Evolutionary conservation across 2,113 vertebrate species (phyloP).

Genomic region (Mola mola): DNA sequence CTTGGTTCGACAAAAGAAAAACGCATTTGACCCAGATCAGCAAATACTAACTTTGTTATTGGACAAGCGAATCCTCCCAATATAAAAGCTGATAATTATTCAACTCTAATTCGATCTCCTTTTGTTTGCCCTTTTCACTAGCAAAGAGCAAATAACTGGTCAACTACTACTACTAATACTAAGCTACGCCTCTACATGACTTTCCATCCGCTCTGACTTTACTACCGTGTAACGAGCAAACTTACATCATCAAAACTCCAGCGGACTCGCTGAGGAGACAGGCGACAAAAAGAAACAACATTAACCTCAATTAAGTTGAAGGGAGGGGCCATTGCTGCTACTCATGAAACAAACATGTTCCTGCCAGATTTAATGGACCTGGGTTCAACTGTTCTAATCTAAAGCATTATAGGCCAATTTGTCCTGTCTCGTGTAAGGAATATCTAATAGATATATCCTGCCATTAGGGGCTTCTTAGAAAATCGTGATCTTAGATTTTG

Average conservation of each 20-base stretch:
- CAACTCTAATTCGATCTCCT: neutral
- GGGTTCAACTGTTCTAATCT: neutral
- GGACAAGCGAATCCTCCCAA: conserved; percentile 43
- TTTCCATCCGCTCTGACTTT: neutral
- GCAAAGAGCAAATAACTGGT: conserved; percentile 10
- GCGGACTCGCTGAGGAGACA: conserved; percentile 65
- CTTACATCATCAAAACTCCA: conserved; percentile 84
- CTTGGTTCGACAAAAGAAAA: neutral
- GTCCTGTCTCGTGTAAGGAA: too few species aligned
- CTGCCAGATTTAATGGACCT: too few species aligned
- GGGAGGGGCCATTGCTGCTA: neutral
- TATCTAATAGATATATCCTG: too few species aligned
- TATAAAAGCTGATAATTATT: neutral
- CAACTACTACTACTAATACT: neutral
- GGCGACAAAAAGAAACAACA: conserved; percentile 3
- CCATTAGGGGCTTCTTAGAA: too few species aligned
- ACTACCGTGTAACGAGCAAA: conserved; percentile 17
- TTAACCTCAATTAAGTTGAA: neutral
- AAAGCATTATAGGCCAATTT: too few species aligned
- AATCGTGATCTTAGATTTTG: too few species aligned
- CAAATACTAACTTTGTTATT: neutral
- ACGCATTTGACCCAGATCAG: conserved; percentile 22
- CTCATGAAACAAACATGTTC: too few species aligned
- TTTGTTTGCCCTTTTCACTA: conserved; percentile 26
- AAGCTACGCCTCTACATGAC: conserved; percentile 21